Evolutionary conservation across 1,140 invertebrate species (phyloP), one percentile per base, ranked within the genome.

Genomic region (Himalopsyche phryganea): DNA sequence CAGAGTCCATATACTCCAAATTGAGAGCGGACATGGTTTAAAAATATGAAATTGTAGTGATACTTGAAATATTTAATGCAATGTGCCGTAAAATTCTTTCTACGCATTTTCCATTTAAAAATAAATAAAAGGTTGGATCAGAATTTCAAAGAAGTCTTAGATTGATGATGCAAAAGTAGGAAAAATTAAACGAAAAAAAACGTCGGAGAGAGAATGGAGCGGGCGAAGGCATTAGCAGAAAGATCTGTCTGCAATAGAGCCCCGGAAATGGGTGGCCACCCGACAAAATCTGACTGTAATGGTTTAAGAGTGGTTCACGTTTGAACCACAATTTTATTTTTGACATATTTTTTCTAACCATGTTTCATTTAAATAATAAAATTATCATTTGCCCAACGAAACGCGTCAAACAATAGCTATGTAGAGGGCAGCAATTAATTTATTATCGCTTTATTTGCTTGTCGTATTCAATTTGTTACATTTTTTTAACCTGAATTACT

Each of bases 41-140:
- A n/a, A n/a, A n/a, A n/a, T n/a, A n/a, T n/a, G n/a, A n/a, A n/a
- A n/a, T n/a, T n/a, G n/a, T n/a, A 28, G 23, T 28, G 3, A 28
- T 28, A 28, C 23, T 33, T 49, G 55, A 58, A 47, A 58, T 23
- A 42, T 50, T 50, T 47, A 28, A 58, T 50, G 28, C 55, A 58
- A 58, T 58, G 55, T 46, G 36, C 55, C 47, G 47, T 49, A 48
- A 58, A 58, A 58, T 58, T 42, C 46, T 58, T 58, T 44, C 41
- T 35, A 19, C 7, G 15, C 18, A 7, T 38, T 50, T 58, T 58
- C 46, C 55, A 45, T 58, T 58, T 58, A 58, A 58, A 58, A 58
- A 47, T 58, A 58, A 58, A 58, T 58, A 58, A 58, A 58, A 58
- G 55, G 48, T 58, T 47, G 41, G 49, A 58, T 1, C 17, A 18